These are phyloP conservation scores for Cacoxenus indagator DNA, from an alignment of 2,888 invertebrate species.

Conservation along the genomic window DNA sequence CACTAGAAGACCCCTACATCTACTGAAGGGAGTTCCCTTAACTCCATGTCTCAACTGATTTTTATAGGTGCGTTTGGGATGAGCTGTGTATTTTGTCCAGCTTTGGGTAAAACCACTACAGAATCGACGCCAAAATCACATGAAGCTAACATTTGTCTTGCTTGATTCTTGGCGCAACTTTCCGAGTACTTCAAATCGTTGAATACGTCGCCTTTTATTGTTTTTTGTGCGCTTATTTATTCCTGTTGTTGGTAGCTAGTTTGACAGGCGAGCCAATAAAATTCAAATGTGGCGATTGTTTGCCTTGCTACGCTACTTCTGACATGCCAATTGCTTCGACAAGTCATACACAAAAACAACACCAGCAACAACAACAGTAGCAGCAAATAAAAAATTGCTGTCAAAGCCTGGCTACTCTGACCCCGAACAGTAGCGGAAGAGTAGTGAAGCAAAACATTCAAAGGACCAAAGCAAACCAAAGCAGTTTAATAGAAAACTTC, in stretches of 20 bases:
- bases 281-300: conserved; percentile 68
- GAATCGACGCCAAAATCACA: too few relatives aligned
- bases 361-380: not conserved
- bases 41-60: too few relatives aligned
- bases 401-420: conserved; percentile 17
- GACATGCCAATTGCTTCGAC: not conserved
- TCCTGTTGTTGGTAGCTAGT: not conserved
- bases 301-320: not conserved
- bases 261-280: conserved; percentile 68
- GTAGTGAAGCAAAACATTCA: conserved; percentile 47
- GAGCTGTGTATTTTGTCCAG: too few relatives aligned
- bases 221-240: not conserved
- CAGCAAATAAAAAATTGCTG: conserved; percentile 32
- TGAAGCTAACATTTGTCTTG: too few relatives aligned
- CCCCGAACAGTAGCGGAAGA: not conserved
- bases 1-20: too few relatives aligned
- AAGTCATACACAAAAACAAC: conserved; percentile 9
- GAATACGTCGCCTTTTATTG: not conserved
- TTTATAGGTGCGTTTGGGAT: too few relatives aligned
- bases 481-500: conserved; percentile 31
- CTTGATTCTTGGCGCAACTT: too few relatives aligned
- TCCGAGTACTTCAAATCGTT: too few relatives aligned
- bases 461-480: conserved; percentile 51
- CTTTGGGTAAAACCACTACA: too few relatives aligned
- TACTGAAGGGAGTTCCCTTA: too few relatives aligned